Conservation (phyloP, 2,113 vertebrate genomes). For the Dissostichus mawsoni region DNA sequence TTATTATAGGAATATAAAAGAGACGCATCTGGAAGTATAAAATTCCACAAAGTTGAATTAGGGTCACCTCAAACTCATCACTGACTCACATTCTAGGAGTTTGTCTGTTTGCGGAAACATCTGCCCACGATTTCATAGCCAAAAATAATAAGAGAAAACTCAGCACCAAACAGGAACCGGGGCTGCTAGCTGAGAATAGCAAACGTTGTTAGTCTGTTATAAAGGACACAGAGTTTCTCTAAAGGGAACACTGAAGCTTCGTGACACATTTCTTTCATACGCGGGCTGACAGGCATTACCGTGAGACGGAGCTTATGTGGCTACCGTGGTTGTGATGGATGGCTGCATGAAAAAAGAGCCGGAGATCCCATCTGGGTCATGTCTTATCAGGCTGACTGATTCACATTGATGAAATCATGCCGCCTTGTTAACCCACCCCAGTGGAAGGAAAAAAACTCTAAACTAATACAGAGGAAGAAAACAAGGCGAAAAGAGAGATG, state of each 20-base stretch:
- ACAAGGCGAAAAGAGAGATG: constrained; percentile 45
- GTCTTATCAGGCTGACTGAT: constrained; percentile 75
- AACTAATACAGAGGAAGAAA: constrained; percentile 64
- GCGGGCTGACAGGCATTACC: constrained; percentile 55
- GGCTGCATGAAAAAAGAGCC: constrained; percentile 60
- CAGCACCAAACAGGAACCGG: constrained; percentile 49
- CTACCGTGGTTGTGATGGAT: constrained; percentile 56
- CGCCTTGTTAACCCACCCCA: constrained; percentile 68
- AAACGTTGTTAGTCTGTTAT: constrained; percentile 44
- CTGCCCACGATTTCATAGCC: constrained; percentile 52
- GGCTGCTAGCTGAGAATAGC: constrained; percentile 59
- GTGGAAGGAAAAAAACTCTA: constrained; percentile 57
- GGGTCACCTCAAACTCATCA: constrained; percentile 35
- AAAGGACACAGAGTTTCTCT: constrained; percentile 45
- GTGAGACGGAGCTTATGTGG: constrained; percentile 49
- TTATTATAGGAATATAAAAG: constrained; percentile 12
- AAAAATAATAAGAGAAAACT: constrained; percentile 49
- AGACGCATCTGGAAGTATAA: constrained; percentile 1
- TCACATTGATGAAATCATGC: constrained; percentile 77
- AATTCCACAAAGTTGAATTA: constrained; percentile 28
- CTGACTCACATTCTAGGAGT: constrained; percentile 13
- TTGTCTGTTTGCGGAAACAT: constrained; percentile 54
- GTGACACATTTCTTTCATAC: constrained; percentile 65
- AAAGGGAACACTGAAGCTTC: constrained; percentile 24
- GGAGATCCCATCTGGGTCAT: constrained; percentile 78